Conservation (phyloP, 2,113 vertebrate species). For the Nymphicus hollandicus region DNA sequence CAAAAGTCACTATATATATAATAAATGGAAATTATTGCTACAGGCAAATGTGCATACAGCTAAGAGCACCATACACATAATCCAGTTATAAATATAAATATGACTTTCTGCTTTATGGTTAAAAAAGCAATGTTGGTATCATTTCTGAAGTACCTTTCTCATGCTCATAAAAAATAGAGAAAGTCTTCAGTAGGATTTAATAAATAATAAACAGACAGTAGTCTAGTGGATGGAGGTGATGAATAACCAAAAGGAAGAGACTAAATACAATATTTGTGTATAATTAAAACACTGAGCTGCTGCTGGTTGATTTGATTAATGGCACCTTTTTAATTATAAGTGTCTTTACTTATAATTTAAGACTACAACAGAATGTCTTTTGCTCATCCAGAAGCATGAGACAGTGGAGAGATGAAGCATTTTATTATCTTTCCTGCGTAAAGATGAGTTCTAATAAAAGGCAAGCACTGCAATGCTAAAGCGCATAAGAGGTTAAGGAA, state of each 20-base stretch:
- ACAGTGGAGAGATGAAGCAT: slow-evolving; percentile 42
- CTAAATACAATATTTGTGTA: slow-evolving; percentile 66
- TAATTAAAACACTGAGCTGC: slow-evolving; percentile 62
- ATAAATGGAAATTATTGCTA: slow-evolving; percentile 60
- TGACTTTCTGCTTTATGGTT: slow-evolving; percentile 54
- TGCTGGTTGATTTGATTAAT: slow-evolving; percentile 67
- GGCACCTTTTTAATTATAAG: slow-evolving; percentile 64
- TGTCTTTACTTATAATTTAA: slow-evolving; percentile 67
- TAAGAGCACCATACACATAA: slow-evolving; percentile 42
- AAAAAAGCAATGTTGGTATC: slow-evolving; percentile 54
- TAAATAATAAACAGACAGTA: slow-evolving; percentile 67
- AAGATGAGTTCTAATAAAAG: slow-evolving; percentile 34
- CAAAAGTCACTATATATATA: slow-evolving; percentile 33
- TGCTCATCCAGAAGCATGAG: slow-evolving; percentile 43
- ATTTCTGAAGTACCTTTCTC: slow-evolving; percentile 57
- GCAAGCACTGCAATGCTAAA: slow-evolving; percentile 11
- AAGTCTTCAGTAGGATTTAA: slow-evolving; percentile 53
- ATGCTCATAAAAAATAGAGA: slow-evolving; percentile 54
- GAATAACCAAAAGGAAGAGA: slow-evolving; percentile 63
- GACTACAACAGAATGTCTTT: background rate
- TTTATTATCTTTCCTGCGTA: slow-evolving; percentile 57
- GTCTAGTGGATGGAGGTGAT: slow-evolving; percentile 57
- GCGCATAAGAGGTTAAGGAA: background rate
- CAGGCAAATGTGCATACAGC: background rate
- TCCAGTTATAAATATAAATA: slow-evolving; percentile 62